Evolutionary conservation across 2,797 vertebrate species (phyloP), one percentile per base, ranked within the genome.

Genomic region (Clamator glandarius): DNA sequence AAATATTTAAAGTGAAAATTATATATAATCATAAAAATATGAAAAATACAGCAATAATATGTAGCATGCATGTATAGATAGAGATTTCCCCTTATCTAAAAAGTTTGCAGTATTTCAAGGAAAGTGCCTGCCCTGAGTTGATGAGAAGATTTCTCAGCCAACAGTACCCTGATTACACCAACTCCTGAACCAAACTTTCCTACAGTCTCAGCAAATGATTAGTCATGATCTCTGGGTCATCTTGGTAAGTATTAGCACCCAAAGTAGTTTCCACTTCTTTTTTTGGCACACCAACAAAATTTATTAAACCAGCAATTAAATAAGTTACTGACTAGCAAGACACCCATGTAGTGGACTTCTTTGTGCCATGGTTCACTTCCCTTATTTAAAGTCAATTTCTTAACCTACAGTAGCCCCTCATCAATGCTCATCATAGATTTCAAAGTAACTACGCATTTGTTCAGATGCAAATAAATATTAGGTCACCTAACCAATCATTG

Each of bases 201-300:
- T 54, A 29, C 41, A 35, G 26, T 66, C 39, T 55, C 26, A 62
- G 7, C 5, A 80, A 80, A 55, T 8, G 31, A 51, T 19, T 17
- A 39, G 2, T 8, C 4, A 9, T 44, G 73, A 42, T 6, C 19
- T 36, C 5, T 2, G 2, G 16, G 5, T 54, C 9, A 7, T 28
- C 14, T 74, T 67, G 74, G 25, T 24, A 77, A 12, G 19, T 67
- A 13, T 80, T 51, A 42, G 15, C 25, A 10, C 5, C 28, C 4
- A 15, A 44, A 64, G 11, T 48, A 12, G 19, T 25, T 76, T 81
- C 33, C 57, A 11, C 23, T 7, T n/a, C n/a, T 12, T 15, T 16
- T 79, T 79, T 36, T 35, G 24, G 12, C 3, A 85, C 55, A 54
- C 9, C 8, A 67, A 31, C 4, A 73, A 50, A 51, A 31, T 59